Evolutionary conservation across 2,888 invertebrate genomes (phyloP).

Genomic region (Epinotia ramella): DNA sequence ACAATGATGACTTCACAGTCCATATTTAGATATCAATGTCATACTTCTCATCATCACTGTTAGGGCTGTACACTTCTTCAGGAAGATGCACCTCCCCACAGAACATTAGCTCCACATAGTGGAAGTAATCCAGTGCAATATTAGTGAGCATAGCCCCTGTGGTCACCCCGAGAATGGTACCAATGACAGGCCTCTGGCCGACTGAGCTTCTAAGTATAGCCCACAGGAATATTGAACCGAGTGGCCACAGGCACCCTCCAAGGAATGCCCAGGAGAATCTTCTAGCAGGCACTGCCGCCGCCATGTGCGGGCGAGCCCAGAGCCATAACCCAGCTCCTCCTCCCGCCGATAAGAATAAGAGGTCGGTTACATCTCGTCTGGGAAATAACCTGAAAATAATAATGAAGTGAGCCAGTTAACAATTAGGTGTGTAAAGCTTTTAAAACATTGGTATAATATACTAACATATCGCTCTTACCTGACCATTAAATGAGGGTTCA

Average conservation of each 20-base stretch:
- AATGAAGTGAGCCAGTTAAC: background rate
- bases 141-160: slow-evolving; percentile 88
- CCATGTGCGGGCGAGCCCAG: slow-evolving; percentile 92
- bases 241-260: slow-evolving; percentile 93
- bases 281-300: slow-evolving; percentile 85
- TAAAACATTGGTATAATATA: slow-evolving; percentile 5
- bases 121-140: slow-evolving; percentile 87
- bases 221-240: slow-evolving; percentile 96
- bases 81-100: slow-evolving; percentile 81
- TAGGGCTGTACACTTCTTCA: slow-evolving; percentile 77
- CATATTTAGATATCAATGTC: slow-evolving; percentile 75
- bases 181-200: slow-evolving; percentile 88
- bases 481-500: slow-evolving; percentile 92
- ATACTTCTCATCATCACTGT: slow-evolving; percentile 84
- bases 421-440: background rate
- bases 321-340: slow-evolving; percentile 94
- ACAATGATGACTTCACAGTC: slow-evolving; percentile 21
- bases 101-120: slow-evolving; percentile 86
- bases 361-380: slow-evolving; percentile 91
- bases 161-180: slow-evolving; percentile 89
- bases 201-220: slow-evolving; percentile 93
- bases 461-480: slow-evolving; percentile 78
- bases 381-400: slow-evolving; percentile 87
- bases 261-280: slow-evolving; percentile 90
- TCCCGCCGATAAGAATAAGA: slow-evolving; percentile 91